Evolutionary conservation across 2,113 vertebrate species (phyloP).

Genomic region (Alouatta palliata): DNA sequence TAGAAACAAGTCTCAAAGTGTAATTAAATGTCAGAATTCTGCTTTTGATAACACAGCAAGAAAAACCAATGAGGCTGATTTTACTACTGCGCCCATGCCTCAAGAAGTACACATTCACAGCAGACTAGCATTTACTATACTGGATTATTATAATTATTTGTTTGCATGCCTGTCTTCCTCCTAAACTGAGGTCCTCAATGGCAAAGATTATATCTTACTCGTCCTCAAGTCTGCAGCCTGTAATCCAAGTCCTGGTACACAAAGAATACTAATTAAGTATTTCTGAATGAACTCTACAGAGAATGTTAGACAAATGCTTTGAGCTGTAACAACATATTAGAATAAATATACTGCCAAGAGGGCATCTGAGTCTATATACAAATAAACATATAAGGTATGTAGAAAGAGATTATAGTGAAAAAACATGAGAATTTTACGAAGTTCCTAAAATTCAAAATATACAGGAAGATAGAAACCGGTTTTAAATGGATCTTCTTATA

Average conservation of each 20-base stretch:
- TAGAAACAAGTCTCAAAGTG: neutral
- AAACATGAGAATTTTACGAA: neutral
- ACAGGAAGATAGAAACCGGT: neutral
- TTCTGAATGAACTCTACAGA: neutral
- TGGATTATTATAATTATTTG: neutral
- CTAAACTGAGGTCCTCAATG: neutral
- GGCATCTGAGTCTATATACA: neutral
- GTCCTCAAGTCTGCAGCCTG: neutral
- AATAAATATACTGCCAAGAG: neutral
- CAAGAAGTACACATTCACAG: neutral
- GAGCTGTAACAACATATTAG: neutral
- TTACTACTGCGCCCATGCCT: neutral
- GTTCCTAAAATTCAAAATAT: conserved; percentile 20
- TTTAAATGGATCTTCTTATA: conserved; percentile 35
- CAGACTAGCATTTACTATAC: neutral
- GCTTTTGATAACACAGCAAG: conserved; percentile 3
- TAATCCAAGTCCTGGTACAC: neutral
- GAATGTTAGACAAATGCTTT: conserved; percentile 6
- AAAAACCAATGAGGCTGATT: conserved; percentile 9
- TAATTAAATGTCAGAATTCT: neutral
- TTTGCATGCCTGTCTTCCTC: neutral
- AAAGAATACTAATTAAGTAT: neutral
- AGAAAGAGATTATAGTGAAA: neutral
- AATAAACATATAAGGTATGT: neutral
- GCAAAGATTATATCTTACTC: neutral